A percentile compares a stretch with the other conserved stretches of the same genome.
phyloP scores from a whole-genome alignment of 2,888 invertebrate species.

The Microctonus aethiopoides region DNA sequence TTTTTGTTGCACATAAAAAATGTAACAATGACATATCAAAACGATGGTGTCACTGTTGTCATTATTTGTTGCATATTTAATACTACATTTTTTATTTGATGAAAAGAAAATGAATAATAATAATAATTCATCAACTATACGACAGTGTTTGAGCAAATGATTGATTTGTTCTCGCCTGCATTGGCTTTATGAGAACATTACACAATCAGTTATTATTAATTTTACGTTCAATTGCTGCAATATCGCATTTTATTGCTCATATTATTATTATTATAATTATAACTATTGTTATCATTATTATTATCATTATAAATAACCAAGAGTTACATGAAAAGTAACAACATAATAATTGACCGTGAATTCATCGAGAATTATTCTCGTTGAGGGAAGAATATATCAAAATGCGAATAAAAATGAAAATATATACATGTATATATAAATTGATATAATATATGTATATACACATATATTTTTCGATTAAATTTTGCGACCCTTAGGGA shows the following conservation, averaged over 20 bases:
- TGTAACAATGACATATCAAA: slow-evolving; percentile 37
- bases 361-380: not conserved
- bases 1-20: slow-evolving; percentile 37
- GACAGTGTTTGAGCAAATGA: slow-evolving; percentile 32
- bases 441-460: too few relatives aligned
- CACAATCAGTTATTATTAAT: not conserved
- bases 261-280: not conserved
- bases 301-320: not conserved
- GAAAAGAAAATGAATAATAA: slow-evolving; percentile 7
- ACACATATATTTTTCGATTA: not conserved
- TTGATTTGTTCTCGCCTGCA: not conserved
- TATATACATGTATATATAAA: slow-evolving; percentile 4
- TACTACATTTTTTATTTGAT: slow-evolving; percentile 17
- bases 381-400: not conserved
- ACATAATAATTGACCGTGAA: not conserved
- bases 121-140: slow-evolving; percentile 18
- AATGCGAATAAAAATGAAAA: not conserved
- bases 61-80: slow-evolving; percentile 22
- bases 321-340: not conserved
- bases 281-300: too few relatives aligned
- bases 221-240: not conserved
- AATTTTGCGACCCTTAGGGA: slow-evolving; percentile 11
- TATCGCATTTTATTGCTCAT: not conserved
- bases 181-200: not conserved
- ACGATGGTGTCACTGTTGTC: slow-evolving; percentile 21